Conservation (phyloP, 2,888 invertebrate genomes). For the Nasonia oneida region DNA sequence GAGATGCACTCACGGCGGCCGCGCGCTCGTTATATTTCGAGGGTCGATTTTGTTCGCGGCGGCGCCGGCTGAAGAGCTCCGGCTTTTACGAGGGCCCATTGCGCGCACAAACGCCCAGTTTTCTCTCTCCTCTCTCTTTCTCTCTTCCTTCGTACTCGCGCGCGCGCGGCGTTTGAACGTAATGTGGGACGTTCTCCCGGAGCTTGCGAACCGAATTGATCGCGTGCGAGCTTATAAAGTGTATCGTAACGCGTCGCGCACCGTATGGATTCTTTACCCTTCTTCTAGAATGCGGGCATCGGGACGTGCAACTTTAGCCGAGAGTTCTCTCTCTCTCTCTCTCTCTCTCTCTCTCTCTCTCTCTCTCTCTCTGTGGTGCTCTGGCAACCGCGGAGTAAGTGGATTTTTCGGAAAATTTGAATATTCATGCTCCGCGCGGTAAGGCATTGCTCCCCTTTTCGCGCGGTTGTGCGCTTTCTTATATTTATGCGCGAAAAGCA, state of each 20-base stretch:
- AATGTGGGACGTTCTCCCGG: background rate
- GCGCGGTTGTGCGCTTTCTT: background rate
- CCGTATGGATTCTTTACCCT: too few relatives aligned
- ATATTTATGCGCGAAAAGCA: slow-evolving; percentile 42
- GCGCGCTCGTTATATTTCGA: slow-evolving; percentile 29
- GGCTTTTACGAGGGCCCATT: background rate
- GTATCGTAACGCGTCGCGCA: too few relatives aligned
- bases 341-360: too few relatives aligned
- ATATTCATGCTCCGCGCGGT: slow-evolving; percentile 26
- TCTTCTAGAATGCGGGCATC: too few relatives aligned
- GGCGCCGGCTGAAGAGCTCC: background rate
- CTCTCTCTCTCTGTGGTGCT: background rate
- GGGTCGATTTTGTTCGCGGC: slow-evolving; percentile 26
- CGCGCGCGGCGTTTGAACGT: background rate
- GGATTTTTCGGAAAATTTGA: slow-evolving; percentile 40
- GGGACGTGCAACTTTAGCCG: background rate
- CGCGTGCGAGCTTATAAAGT: too few relatives aligned
- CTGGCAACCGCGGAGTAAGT: background rate
- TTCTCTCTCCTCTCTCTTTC: background rate
- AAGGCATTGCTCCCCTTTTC: background rate
- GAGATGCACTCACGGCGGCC: background rate
- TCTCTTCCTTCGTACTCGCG: background rate
- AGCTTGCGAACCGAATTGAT: too few relatives aligned
- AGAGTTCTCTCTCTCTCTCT: background rate
- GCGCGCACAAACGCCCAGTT: background rate